phyloP scores from a whole-genome alignment of 2,113 vertebrate genomes.

The Riparia riparia region DNA sequence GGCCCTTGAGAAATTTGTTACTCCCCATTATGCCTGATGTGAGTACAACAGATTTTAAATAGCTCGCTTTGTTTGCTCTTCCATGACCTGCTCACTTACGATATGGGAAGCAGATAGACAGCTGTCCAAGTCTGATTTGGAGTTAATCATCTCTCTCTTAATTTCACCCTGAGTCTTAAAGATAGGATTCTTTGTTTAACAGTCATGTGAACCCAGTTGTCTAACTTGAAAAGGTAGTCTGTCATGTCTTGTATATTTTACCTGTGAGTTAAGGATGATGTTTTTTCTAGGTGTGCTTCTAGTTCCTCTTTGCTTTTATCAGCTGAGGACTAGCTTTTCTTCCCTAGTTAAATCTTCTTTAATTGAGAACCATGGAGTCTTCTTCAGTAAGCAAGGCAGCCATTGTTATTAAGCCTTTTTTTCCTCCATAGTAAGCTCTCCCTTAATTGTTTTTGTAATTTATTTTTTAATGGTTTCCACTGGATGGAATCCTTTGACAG shows the following conservation, averaged over 20 bases:
- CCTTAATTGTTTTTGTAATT: not conserved
- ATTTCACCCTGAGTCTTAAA: not conserved
- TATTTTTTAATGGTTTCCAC: not conserved
- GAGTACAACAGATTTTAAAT: not conserved
- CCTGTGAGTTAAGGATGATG: not conserved
- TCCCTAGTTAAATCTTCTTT: not conserved
- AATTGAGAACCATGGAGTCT: not conserved
- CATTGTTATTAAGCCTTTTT: not conserved
- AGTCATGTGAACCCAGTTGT: not conserved
- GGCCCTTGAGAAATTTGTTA: not conserved
- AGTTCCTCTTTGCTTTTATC: not conserved
- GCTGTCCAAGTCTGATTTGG: not conserved
- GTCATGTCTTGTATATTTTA: not conserved
- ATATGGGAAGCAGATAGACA: not conserved
- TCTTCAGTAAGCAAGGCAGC: not conserved
- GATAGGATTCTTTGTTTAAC: not conserved
- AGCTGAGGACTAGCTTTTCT: not conserved
- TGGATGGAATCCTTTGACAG: not conserved
- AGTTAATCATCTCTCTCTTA: not conserved
- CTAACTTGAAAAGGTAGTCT: not conserved
- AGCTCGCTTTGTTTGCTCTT: not conserved
- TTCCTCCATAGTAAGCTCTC: not conserved
- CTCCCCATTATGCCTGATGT: not conserved
- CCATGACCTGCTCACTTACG: accelerated
- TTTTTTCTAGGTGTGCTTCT: not conserved